Evolutionary conservation across 2,113 vertebrate genomes (phyloP), one percentile per base, ranked within the genome.

Genomic region (Psettodes erumei): DNA sequence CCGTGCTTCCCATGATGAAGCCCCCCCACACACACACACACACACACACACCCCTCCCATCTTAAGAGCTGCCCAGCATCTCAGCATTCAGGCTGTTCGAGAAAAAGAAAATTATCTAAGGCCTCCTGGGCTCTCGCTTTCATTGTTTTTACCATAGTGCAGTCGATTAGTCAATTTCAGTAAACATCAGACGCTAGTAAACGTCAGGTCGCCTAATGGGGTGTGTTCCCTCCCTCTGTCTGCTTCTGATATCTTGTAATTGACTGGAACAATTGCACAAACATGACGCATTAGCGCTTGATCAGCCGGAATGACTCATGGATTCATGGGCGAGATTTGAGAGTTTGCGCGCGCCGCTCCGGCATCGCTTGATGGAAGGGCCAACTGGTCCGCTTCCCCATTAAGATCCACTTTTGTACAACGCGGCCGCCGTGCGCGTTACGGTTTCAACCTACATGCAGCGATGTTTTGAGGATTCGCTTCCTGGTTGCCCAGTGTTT

Each of bases 201-300:
- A 82, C n/a, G 32, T 38, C 73, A 70, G 58, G 71, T 69, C 59
- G 61, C 71, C 61, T 85, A 89, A 84, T 84, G 79, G 70, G 71
- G 23, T 71, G 71, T 60, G 72, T 85, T 87, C 66, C 58, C 72
- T 65, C 47, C 51, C 62, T 73, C 74, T 86, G 79, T 71, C 51
- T 59, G 59, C 37, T 88, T 81, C 79, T 71, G 80, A 86, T 88
- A 80, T 75, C 80, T 85, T 85, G 79, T 86, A 86, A 89, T 86
- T 90, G 82, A 87, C 75, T 84, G 71, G 79, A 88, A 86, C 77
- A 77, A 69, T 84, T 83, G 71, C 68, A 67, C 56, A 72, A 67
- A 77, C 85, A 37, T 80, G 71, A 85, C 77, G 63, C 71, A 82
- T 85, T 82, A 80, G 81, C 11, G 33, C 77, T 71, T 68, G 80